Evolutionary conservation across 2,888 invertebrate species (phyloP).

Genomic region (Temnothorax unifasciatus): DNA sequence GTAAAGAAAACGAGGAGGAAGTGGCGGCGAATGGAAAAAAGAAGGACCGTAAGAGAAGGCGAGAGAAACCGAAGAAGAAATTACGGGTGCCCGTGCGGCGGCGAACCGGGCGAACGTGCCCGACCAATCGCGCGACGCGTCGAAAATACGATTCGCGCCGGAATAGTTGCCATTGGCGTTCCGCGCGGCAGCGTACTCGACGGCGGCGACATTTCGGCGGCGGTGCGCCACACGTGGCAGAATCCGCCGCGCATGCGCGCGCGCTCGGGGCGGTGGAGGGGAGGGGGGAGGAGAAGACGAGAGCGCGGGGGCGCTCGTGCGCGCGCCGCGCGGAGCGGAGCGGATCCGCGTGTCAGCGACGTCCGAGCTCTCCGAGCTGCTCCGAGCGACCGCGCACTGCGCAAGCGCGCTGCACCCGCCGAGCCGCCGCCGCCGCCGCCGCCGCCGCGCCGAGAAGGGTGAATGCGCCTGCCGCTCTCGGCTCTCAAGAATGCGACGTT

Average conservation of each 20-base stretch:
- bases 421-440: too few species aligned
- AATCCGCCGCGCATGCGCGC: constrained; percentile 72
- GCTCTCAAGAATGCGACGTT: constrained; percentile 75
- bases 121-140: constrained; percentile 66
- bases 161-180: constrained; percentile 66
- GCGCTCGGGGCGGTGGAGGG: constrained; percentile 9
- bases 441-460: constrained; percentile 70
- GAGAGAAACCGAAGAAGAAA: constrained; percentile 42
- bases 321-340: constrained; percentile 44
- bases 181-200: constrained; percentile 58
- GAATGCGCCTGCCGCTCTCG: constrained; percentile 76
- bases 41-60: constrained; percentile 3
- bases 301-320: constrained; percentile 19
- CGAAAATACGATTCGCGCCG: constrained; percentile 70
- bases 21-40: constrained; percentile 31
- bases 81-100: constrained; percentile 50
- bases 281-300: constrained; percentile 45
- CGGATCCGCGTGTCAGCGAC: constrained; percentile 71
- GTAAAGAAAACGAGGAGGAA: constrained; percentile 17
- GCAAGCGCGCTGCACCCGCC: constrained; percentile 73
- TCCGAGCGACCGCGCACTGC: constrained; percentile 37
- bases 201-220: constrained; percentile 70
- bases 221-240: constrained; percentile 73
- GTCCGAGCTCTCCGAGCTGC: constrained; percentile 44
- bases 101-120: constrained; percentile 19